phyloP scores from a whole-genome alignment of 2,888 invertebrate species.

The Drosophila peninsularis region DNA sequence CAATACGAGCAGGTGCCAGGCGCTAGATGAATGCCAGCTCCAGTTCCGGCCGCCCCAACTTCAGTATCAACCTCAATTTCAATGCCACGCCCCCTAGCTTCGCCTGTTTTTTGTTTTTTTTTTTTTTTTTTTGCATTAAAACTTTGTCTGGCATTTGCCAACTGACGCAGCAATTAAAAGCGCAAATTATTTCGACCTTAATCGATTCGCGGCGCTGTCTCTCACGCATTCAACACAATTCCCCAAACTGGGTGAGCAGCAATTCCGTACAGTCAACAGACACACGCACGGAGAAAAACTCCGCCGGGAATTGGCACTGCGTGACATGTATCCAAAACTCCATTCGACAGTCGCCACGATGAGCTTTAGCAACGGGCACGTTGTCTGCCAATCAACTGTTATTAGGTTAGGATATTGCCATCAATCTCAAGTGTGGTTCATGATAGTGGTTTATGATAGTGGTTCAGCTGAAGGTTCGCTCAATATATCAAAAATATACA shows the following conservation, averaged over 20 bases:
- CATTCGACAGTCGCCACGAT: constrained; percentile 15
- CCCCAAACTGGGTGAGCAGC: constrained; percentile 44
- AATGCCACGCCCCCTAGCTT: not conserved
- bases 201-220: constrained; percentile 57
- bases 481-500: not conserved
- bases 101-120: not conserved
- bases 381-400: constrained; percentile 28
- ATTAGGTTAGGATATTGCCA: constrained; percentile 16
- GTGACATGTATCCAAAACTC: constrained; percentile 47
- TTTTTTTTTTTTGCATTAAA: constrained; percentile 22
- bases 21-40: constrained; percentile 18
- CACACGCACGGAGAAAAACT: constrained; percentile 22
- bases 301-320: constrained; percentile 44
- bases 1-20: constrained; percentile 42
- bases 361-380: constrained; percentile 24
- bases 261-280: constrained; percentile 40
- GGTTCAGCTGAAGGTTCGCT: not conserved
- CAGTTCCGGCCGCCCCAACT: not conserved
- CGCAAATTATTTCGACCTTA: constrained; percentile 64
- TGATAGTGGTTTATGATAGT: not conserved
- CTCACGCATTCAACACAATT: constrained; percentile 36
- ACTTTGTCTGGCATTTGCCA: constrained; percentile 35
- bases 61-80: not conserved
- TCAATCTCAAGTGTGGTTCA: constrained; percentile 4
- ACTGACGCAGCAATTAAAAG: constrained; percentile 63